Evolutionary conservation across 1,140 invertebrate species (phyloP).

Genomic region (Luehdorfia chinensis): DNA sequence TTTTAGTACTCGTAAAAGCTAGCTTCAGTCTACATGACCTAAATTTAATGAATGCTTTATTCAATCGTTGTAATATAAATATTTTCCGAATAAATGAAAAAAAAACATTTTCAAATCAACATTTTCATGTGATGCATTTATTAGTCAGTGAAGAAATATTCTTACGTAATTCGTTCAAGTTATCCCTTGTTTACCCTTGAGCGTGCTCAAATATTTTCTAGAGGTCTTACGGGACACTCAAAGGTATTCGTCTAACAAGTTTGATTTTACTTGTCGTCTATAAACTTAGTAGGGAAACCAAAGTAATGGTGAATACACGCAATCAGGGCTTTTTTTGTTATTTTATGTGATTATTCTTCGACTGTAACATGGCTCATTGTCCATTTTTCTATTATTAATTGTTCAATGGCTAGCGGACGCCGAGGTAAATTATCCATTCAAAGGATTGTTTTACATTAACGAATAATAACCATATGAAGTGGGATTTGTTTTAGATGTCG

Average conservation of each 20-base stretch:
- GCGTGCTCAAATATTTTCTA: conserved; percentile 2
- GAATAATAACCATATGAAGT: too few species aligned
- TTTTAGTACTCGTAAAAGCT: background rate
- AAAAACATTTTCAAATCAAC: background rate
- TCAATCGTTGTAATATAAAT: too few species aligned
- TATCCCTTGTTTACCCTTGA: conserved; percentile 15
- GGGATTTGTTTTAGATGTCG: too few species aligned
- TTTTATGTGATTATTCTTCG: too few species aligned
- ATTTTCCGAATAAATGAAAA: too few species aligned
- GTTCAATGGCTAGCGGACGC: too few species aligned
- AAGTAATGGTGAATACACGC: background rate
- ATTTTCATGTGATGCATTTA: background rate
- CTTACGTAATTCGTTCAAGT: conserved; percentile 17
- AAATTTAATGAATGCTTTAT: conserved; percentile 1
- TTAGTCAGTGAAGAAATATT: background rate
- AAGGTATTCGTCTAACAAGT: conserved; percentile 13
- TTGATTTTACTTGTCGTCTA: conserved; percentile 9
- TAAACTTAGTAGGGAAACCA: background rate
- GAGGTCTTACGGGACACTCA: background rate
- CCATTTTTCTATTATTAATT: too few species aligned
- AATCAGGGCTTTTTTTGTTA: too few species aligned
- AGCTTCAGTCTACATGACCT: conserved; percentile 7
- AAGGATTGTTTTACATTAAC: too few species aligned
- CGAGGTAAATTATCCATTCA: too few species aligned
- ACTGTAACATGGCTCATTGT: too few species aligned